Conservation (phyloP, 2,888 invertebrate species). For the Hydraecia micacea region DNA sequence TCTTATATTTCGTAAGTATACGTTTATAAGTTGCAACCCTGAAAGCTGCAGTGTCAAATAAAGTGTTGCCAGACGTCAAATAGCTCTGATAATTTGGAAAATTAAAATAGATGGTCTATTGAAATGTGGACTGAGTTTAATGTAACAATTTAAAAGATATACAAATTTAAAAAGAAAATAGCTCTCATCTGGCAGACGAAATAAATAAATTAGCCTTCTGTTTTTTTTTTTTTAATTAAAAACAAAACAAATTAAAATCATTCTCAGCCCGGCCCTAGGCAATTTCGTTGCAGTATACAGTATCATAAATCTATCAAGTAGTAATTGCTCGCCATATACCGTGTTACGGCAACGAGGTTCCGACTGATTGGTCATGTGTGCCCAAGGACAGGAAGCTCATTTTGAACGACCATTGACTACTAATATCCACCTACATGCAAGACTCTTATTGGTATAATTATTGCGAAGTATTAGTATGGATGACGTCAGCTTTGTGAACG, state of each 20-base stretch:
- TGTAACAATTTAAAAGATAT: not conserved
- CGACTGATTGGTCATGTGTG: constrained; percentile 67
- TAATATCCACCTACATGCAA: constrained; percentile 60
- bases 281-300: constrained; percentile 49
- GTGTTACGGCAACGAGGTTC: constrained; percentile 62
- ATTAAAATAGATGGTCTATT: too few species aligned
- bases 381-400: constrained; percentile 69
- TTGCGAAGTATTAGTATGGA: constrained; percentile 55
- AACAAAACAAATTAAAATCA: not conserved
- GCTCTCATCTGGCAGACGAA: too few species aligned
- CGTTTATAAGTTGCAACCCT: constrained; percentile 18
- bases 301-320: constrained; percentile 62
- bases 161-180: not conserved
- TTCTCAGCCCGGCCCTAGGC: not conserved
- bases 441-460: constrained; percentile 54
- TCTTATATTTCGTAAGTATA: not conserved
- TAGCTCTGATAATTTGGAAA: too few species aligned
- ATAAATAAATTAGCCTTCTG: not conserved
- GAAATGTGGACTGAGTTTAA: too few species aligned
- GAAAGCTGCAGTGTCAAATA: constrained; percentile 10
- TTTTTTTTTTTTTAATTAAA: not conserved
- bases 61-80: not conserved
- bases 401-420: constrained; percentile 61
- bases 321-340: constrained; percentile 55
- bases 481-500: constrained; percentile 45